These are phyloP conservation scores for Eristalis pertinax DNA, from an alignment of 2,888 invertebrate genomes.

Conservation along the genomic window DNA sequence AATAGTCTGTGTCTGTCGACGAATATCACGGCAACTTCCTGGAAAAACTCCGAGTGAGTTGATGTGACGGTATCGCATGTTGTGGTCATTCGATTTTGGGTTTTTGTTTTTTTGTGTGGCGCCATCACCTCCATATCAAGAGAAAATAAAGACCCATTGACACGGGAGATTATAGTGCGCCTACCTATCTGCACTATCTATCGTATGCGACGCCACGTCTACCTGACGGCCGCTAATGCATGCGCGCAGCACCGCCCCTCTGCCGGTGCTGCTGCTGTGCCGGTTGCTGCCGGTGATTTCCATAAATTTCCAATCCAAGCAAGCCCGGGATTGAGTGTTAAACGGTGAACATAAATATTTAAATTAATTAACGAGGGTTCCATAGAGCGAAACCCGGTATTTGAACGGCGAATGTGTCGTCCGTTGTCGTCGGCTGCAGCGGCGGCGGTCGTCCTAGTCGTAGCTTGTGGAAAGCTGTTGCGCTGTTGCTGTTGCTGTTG, in stretches of 20 bases:
- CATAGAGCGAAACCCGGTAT: constrained; percentile 29
- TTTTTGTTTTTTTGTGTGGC: constrained; percentile 49
- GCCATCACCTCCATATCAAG: constrained; percentile 68
- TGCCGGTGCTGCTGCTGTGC: constrained; percentile 55
- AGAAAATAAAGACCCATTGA: constrained; percentile 46
- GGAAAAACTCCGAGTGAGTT: constrained; percentile 62
- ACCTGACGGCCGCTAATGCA: constrained; percentile 53
- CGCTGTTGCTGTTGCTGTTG: no score
- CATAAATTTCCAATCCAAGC: constrained; percentile 67
- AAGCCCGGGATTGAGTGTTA: constrained; percentile 69
- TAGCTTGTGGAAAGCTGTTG: constrained; percentile 56
- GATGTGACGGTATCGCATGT: constrained; percentile 46
- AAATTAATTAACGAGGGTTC: constrained; percentile 70
- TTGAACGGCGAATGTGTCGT: constrained; percentile 44
- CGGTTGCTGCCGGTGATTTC: constrained; percentile 60
- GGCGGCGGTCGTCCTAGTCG: background rate
- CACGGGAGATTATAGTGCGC: constrained; percentile 66
- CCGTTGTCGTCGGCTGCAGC: constrained; percentile 9
- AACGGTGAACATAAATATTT: constrained; percentile 72
- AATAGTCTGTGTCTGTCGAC: constrained; percentile 64
- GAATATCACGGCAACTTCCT: constrained; percentile 23
- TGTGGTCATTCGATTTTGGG: constrained; percentile 15
- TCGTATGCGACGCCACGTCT: constrained; percentile 28
- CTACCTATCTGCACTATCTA: constrained; percentile 55
- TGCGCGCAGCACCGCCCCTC: constrained; percentile 41